A percentile compares a stretch with the other conserved stretches of the same genome.
Evolutionary conservation across 1,140 invertebrate species (phyloP).

Genomic region (Eurosta solidaginis): DNA sequence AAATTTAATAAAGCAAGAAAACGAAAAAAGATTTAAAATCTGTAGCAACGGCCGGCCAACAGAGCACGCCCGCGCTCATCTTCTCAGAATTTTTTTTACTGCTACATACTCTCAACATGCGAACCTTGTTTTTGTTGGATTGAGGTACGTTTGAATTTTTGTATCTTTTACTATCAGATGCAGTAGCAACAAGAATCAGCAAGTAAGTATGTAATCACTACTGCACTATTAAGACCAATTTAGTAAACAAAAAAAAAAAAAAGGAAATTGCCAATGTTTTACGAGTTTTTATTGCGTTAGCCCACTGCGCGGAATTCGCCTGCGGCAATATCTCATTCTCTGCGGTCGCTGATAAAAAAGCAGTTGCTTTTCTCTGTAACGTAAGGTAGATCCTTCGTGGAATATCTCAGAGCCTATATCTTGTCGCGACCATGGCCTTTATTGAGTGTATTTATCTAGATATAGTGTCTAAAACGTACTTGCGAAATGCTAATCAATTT

Average conservation of each 20-base stretch:
- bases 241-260: slow-evolving; percentile 3
- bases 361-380: not conserved
- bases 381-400: too few relatives aligned
- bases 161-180: not conserved
- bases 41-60: slow-evolving; percentile 5
- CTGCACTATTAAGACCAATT: slow-evolving; percentile 14
- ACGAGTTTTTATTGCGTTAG: not conserved
- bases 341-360: not conserved
- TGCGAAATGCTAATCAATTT: too few relatives aligned
- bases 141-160: not conserved
- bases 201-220: slow-evolving; percentile 5
- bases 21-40: not conserved
- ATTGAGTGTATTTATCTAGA: too few relatives aligned
- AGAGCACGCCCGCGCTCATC: slow-evolving; percentile 17
- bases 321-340: not conserved
- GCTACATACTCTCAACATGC: not conserved
- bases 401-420: too few relatives aligned
- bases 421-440: too few relatives aligned
- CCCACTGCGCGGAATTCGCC: not conserved
- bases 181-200: not conserved
- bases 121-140: not conserved
- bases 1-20: not conserved
- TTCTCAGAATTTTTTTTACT: not conserved
- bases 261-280: not conserved
- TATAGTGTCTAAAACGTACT: too few relatives aligned